Percentiles rank a stretch among this genome's conserved stretches.
These are phyloP conservation scores for Myotis brandtii DNA, from an alignment of 2,113 vertebrate genomes.

Conservation along the genomic window DNA sequence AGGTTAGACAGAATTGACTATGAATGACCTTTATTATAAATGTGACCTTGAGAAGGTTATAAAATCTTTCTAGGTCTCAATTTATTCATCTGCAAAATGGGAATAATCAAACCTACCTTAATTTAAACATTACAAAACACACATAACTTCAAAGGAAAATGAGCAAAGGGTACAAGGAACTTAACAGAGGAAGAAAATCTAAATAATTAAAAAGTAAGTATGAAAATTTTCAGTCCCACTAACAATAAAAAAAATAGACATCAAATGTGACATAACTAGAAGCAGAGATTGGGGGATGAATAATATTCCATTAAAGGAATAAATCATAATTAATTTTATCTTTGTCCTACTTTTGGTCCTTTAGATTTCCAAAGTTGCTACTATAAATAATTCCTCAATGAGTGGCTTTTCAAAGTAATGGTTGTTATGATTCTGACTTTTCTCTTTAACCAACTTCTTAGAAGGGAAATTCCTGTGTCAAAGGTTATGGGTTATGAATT, in stretches of 20 bases:
- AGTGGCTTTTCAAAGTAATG: background rate
- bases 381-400: background rate
- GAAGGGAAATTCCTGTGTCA: background rate
- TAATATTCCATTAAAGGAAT: background rate
- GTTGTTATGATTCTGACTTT: background rate
- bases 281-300: background rate
- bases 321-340: conserved; percentile 6
- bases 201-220: background rate
- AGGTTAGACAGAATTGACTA: background rate
- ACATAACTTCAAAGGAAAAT: conserved; percentile 39
- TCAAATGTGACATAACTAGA: background rate
- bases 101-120: background rate
- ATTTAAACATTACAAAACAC: background rate
- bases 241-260: background rate
- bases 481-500: background rate
- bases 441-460: background rate
- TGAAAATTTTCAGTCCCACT: background rate
- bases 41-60: background rate
- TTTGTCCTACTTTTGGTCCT: background rate
- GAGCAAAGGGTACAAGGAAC: background rate
- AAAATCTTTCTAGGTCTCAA: background rate
- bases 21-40: conserved; percentile 1
- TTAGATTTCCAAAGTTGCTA: background rate
- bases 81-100: conserved; percentile 9
- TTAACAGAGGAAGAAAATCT: background rate